Base-by-base conservation (phyloP, 1,140 invertebrate genomes). In the Sipha flava region DNA sequence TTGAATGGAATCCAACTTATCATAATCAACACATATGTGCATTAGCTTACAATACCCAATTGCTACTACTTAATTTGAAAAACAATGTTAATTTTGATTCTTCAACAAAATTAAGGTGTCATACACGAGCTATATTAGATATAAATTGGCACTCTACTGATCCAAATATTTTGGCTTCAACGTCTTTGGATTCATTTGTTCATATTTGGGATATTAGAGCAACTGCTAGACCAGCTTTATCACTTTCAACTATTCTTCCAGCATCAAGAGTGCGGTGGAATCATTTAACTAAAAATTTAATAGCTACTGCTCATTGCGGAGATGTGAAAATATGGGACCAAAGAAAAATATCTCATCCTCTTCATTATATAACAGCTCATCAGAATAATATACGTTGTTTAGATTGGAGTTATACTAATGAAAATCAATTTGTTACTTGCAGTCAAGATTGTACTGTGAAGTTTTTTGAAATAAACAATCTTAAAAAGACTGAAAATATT, bases 301-400 rank as follows among this genome's bases (percentile, higher is more conserved):
- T 98, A 81, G 96, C 96, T 1, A 97, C 96, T 57, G 93, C 95
- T 66, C 95, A 98, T 86, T 95, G 97, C 85, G 95, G 95, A 18
- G 96, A 98, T 86, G 90, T 98, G 10, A 92, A 96, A 85, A 90
- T 98, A 81, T 98, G 96, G 96, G 97, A 98, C 85, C 91, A 94
- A 82, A 88, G 96, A 82, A 96, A 97, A 88, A 90, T 91, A 66
- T 92, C 91, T 62, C 89, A 90, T 79, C 95, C 96, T 3, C 88
- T 96, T 1, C 93, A 96, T 83, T 98, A 98, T 83, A 95, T 98
- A 82, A 92, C 95, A 34, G 96, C 95, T 10, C 96, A 98, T 89
- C 87, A 96, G 70, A 92, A 93, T 79, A 96, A 92, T 84, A 96
- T 98, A 81, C 92, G 97, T 86, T 94, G 95, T 79, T 89, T 98